Conservation (phyloP, 53 echinoderm and acorn worm species). For the Temnopleurus reevesii region DNA sequence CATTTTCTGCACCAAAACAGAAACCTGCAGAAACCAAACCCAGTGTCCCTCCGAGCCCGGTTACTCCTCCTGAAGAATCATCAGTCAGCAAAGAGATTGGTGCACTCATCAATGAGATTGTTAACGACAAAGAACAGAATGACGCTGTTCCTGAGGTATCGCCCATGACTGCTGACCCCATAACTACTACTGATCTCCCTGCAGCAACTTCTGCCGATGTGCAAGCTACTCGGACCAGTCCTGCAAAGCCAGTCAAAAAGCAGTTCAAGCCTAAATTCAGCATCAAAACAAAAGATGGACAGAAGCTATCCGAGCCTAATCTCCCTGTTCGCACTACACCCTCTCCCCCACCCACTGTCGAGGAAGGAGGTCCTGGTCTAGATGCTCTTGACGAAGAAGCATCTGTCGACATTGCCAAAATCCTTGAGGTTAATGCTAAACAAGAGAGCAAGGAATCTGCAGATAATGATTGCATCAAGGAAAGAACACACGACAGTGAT, state of each 20-base stretch:
- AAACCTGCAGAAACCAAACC: neutral
- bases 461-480: neutral
- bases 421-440: slow-evolving; percentile 23
- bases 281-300: slow-evolving; percentile 53
- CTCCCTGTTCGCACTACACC: neutral
- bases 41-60: neutral
- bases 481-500: neutral
- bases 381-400: neutral
- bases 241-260: slow-evolving; percentile 5
- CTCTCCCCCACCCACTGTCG: neutral
- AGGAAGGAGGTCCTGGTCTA: neutral
- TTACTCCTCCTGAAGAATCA: neutral
- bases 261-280: slow-evolving; percentile 38
- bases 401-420: slow-evolving; percentile 18
- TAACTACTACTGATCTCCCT: neutral
- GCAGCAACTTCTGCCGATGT: neutral
- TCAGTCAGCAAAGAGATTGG: slow-evolving; percentile 54
- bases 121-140: neutral
- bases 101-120: slow-evolving; percentile 46
- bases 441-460: neutral
- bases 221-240: neutral
- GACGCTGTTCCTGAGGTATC: neutral
- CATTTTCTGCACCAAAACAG: slow-evolving; percentile 34
- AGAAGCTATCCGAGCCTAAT: neutral
- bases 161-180: too few relatives aligned